Evolutionary conservation across 92 coral and sea anemone species (phyloP).

Genomic region (Porites evermanni): DNA sequence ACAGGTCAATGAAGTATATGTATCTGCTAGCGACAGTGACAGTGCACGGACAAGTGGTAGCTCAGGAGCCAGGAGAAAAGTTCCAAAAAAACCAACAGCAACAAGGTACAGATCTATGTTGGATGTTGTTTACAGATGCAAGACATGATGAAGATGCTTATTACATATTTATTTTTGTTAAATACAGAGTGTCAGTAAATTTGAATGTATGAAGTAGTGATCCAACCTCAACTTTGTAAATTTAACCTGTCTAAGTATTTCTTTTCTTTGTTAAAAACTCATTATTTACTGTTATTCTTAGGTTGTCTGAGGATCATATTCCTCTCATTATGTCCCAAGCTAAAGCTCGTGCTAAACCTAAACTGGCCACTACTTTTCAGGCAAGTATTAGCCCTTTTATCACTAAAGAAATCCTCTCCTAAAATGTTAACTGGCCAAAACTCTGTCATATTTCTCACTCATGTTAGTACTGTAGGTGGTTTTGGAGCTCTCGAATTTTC

Average conservation of each 20-base stretch:
- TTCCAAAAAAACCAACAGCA: constrained; percentile 43
- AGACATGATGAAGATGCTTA: too few relatives aligned
- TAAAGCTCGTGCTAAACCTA: constrained; percentile 48
- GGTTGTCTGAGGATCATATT: constrained; percentile 59
- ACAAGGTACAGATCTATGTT: constrained; percentile 44
- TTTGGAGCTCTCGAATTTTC: too few relatives aligned
- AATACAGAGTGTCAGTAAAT: too few relatives aligned
- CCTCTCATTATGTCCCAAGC: constrained; percentile 60
- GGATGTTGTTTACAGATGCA: neutral
- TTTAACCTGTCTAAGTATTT: too few relatives aligned
- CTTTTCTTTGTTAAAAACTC: neutral
- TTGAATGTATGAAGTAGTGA: too few relatives aligned
- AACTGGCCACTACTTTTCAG: constrained; percentile 72
- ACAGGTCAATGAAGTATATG: constrained; percentile 39
- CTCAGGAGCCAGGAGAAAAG: constrained; percentile 75
- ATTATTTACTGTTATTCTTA: neutral
- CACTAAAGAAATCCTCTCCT: neutral
- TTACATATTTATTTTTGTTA: too few relatives aligned
- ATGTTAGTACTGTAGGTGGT: neutral
- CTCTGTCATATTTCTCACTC: neutral
- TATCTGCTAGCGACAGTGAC: constrained; percentile 71
- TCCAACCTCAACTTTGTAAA: too few relatives aligned
- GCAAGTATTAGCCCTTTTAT: neutral
- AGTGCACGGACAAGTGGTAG: constrained; percentile 78
- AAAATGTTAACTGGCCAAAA: too few relatives aligned